Percentiles rank a stretch among this genome's conserved stretches.
Conservation (phyloP, 1,140 invertebrate species). For the Caenorhabditis inopinata region DNA sequence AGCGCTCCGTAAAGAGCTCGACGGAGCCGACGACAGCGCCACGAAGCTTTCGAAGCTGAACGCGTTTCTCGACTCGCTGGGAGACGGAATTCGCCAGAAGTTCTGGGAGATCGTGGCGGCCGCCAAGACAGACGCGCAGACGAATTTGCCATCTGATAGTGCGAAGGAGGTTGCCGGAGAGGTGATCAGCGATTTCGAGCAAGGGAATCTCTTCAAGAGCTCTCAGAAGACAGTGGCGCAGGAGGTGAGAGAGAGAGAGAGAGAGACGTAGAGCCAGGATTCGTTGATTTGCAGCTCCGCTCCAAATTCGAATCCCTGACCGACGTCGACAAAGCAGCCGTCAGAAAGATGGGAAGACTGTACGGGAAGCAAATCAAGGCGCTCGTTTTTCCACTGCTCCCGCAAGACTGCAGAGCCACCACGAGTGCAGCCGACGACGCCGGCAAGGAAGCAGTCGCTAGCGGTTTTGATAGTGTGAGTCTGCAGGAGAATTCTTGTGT, state of each 20-base stretch:
- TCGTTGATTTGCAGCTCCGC: background rate
- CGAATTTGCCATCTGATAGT: background rate
- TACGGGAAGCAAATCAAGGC: conserved; percentile 27
- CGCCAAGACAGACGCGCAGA: background rate
- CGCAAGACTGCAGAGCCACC: background rate
- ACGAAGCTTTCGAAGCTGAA: background rate
- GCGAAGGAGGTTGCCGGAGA: background rate
- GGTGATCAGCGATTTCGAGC: background rate
- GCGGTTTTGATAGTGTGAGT: background rate
- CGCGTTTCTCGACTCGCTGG: background rate
- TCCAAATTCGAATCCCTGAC: background rate
- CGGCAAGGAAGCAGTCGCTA: background rate
- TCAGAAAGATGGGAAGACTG: background rate
- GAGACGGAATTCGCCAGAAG: background rate
- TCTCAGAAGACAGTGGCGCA: background rate
- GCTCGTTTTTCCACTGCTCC: background rate
- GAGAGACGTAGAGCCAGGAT: background rate
- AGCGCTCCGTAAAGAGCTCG: background rate
- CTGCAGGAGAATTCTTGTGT: background rate
- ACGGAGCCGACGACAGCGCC: background rate
- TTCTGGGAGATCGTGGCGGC: background rate
- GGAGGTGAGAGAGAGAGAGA: background rate
- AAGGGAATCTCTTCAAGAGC: background rate
- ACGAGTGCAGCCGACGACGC: background rate
- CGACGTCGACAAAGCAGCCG: conserved; percentile 18